These are phyloP conservation scores for Pomacea maculata DNA, from an alignment of 1,140 invertebrate genomes.

Conservation along the genomic window DNA sequence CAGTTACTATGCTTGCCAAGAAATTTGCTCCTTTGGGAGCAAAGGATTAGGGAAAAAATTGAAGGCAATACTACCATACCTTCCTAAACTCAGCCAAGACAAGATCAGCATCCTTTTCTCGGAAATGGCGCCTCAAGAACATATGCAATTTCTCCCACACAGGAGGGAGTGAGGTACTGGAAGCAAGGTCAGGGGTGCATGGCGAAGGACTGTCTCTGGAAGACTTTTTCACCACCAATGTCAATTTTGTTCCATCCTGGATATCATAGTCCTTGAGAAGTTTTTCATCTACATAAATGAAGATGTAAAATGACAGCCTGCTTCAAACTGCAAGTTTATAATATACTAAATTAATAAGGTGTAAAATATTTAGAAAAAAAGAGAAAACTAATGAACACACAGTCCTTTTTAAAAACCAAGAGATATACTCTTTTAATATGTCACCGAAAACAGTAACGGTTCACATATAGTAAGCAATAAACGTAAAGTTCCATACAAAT, in stretches of 20 bases:
- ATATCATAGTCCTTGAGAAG: conserved; percentile 57
- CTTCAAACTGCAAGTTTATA: neutral
- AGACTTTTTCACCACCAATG: conserved; percentile 53
- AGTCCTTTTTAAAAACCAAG: neutral
- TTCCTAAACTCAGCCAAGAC: conserved; percentile 62
- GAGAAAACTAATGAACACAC: neutral
- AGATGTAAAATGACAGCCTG: neutral
- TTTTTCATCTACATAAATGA: conserved; percentile 53
- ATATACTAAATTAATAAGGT: conserved; percentile 6
- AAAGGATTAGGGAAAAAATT: neutral
- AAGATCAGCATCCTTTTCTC: conserved; percentile 56
- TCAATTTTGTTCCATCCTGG: conserved; percentile 56
- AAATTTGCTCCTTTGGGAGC: too few relatives aligned
- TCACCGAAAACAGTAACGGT: too few relatives aligned
- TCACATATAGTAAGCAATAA: too few relatives aligned
- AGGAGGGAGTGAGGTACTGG: conserved; percentile 24
- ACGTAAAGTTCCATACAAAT: too few relatives aligned
- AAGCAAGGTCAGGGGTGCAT: conserved; percentile 23
- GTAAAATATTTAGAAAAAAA: neutral
- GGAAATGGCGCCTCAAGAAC: conserved; percentile 60
- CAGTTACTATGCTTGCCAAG: neutral
- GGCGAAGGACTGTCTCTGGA: conserved; percentile 26
- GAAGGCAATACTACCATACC: conserved; percentile 35
- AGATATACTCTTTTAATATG: neutral
- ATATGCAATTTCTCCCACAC: conserved; percentile 56